These are phyloP conservation scores for Silurus asotus DNA, from an alignment of 2,113 vertebrate genomes.

Conservation along the genomic window DNA sequence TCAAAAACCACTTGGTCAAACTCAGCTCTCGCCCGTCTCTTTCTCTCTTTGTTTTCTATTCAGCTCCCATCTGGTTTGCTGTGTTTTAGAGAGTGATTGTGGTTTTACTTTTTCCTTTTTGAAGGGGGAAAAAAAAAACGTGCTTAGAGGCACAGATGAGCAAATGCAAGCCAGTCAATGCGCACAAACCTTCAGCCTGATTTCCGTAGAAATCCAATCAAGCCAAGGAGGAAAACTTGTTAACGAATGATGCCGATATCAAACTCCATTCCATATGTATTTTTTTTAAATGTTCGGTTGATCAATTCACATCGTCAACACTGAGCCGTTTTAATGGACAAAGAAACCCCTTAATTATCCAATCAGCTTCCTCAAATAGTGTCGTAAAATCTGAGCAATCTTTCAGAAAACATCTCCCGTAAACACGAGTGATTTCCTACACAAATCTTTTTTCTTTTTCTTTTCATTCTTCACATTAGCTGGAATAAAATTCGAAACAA, in stretches of 20 bases:
- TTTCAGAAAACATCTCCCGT: no score
- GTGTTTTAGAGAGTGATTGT: constrained; percentile 64
- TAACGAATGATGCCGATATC: constrained; percentile 1
- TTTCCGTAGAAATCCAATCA: neutral
- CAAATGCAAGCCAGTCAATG: constrained; percentile 30
- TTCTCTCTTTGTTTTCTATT: constrained; percentile 47
- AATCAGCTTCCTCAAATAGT: neutral
- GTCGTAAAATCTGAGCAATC: neutral
- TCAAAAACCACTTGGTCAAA: constrained; percentile 32
- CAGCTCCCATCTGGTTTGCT: constrained; percentile 44
- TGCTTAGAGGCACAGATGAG: constrained; percentile 34
- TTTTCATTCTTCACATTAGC: no score
- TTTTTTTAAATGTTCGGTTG: neutral
- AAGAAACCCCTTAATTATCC: neutral
- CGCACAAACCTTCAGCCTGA: constrained; percentile 17
- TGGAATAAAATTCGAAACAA: no score
- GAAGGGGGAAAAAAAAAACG: neutral
- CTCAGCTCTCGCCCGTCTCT: constrained; percentile 56
- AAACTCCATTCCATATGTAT: neutral
- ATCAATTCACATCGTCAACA: neutral
- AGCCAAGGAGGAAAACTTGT: constrained; percentile 36
- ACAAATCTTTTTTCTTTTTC: no score
- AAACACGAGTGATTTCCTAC: no score
- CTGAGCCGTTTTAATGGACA: neutral
- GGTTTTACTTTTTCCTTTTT: constrained; percentile 55